Evolutionary conservation across 2,888 invertebrate species (phyloP).

Genomic region (Ectobius pallidus): DNA sequence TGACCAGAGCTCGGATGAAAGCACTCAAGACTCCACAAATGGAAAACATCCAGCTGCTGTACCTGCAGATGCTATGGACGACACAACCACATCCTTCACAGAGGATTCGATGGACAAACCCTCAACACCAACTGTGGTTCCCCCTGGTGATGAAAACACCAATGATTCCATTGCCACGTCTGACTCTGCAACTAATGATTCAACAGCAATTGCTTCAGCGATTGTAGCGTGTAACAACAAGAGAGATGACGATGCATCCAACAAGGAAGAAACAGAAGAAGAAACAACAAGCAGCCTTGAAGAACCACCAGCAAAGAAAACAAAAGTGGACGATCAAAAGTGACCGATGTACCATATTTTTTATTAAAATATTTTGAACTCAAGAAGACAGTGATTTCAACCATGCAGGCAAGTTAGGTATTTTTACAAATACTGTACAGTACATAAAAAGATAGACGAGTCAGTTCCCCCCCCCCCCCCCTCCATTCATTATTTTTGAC

Average conservation of each 20-base stretch:
- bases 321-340: constrained; percentile 40
- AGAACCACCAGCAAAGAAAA: constrained; percentile 40
- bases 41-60: constrained; percentile 52
- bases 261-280: constrained; percentile 19
- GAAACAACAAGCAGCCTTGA: constrained; percentile 36
- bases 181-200: constrained; percentile 46
- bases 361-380: constrained; percentile 34
- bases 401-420: constrained; percentile 24
- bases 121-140: constrained; percentile 59
- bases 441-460: constrained; percentile 14
- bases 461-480: background rate
- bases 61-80: constrained; percentile 63
- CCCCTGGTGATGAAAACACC: constrained; percentile 45
- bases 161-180: constrained; percentile 48
- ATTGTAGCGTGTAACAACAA: constrained; percentile 25
- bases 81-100: constrained; percentile 75
- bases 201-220: constrained; percentile 33
- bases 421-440: constrained; percentile 20
- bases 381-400: constrained; percentile 29
- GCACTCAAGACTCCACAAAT: constrained; percentile 72
- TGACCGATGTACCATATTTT: constrained; percentile 38
- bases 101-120: constrained; percentile 76
- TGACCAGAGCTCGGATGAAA: constrained; percentile 69
- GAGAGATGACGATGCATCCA: constrained; percentile 3
- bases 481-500: constrained; percentile 16